Percentiles rank a stretch among this genome's conserved stretches.
Conservation (phyloP, 2,888 invertebrate species). For the Miltochrista miniata region DNA sequence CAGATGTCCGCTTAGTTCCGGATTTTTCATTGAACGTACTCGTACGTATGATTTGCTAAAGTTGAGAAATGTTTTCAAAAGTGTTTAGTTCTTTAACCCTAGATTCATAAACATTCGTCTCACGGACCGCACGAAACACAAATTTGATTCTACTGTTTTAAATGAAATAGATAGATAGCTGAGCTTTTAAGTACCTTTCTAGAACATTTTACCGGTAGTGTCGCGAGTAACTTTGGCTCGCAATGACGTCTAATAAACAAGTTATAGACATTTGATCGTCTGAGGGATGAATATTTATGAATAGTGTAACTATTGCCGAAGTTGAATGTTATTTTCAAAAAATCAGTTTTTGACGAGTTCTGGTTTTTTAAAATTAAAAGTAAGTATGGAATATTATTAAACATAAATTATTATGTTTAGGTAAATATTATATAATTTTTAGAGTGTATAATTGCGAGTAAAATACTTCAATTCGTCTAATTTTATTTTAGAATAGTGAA, state of each 20-base stretch:
- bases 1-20: too few relatives aligned
- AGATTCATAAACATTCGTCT: too few relatives aligned
- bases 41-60: too few relatives aligned
- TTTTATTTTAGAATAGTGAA: constrained; percentile 11
- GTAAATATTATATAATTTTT: too few relatives aligned
- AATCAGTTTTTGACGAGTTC: constrained; percentile 7
- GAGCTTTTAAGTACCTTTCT: too few relatives aligned
- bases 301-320: constrained; percentile 9
- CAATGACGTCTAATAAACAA: constrained; percentile 5
- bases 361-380: background rate
- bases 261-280: too few relatives aligned
- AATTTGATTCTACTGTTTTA: constrained; percentile 7
- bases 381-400: background rate
- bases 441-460: constrained; percentile 11
- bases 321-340: constrained; percentile 2
- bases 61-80: too few relatives aligned
- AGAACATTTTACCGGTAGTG: too few relatives aligned
- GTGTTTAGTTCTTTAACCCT: too few relatives aligned
- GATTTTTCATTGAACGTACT: too few relatives aligned
- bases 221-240: constrained; percentile 5
- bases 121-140: too few relatives aligned
- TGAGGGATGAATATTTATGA: too few relatives aligned
- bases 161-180: constrained; percentile 11
- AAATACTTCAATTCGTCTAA: constrained; percentile 5
- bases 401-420: constrained; percentile 10